Evolutionary conservation across 2,888 invertebrate genomes (phyloP).

Genomic region (Arge pagana): DNA sequence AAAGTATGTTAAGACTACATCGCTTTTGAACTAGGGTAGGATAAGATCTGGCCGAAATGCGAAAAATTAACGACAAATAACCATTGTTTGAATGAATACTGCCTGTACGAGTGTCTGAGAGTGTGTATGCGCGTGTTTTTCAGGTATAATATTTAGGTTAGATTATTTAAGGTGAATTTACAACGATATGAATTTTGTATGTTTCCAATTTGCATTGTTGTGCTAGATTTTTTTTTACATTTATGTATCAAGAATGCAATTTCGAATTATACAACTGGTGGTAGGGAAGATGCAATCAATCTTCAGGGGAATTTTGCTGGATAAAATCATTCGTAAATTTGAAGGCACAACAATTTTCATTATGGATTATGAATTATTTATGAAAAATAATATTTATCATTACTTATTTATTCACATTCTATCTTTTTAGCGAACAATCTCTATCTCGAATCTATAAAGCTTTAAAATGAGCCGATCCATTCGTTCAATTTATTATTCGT

Average conservation of each 20-base stretch:
- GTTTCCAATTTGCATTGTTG: slow-evolving; percentile 19
- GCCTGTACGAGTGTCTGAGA: slow-evolving; percentile 2
- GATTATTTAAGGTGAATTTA: slow-evolving; percentile 4
- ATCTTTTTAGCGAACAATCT: background rate
- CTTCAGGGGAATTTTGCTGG: slow-evolving; percentile 11
- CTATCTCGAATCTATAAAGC: background rate
- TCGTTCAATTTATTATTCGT: too few relatives aligned
- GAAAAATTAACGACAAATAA: background rate
- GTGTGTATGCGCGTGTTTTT: slow-evolving; percentile 2
- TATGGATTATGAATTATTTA: background rate
- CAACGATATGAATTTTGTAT: slow-evolving; percentile 7
- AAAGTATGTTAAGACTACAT: too few relatives aligned
- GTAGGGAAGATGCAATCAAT: slow-evolving; percentile 16
- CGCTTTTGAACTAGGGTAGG: too few relatives aligned
- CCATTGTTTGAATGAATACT: too few relatives aligned
- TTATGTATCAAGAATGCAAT: slow-evolving; percentile 16
- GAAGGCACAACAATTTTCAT: background rate
- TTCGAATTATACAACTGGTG: slow-evolving; percentile 20
- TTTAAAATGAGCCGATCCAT: too few relatives aligned
- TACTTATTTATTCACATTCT: slow-evolving; percentile 2
- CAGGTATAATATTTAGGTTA: slow-evolving; percentile 9
- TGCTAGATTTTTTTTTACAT: background rate
- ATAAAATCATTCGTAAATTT: background rate
- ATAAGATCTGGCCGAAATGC: too few relatives aligned
- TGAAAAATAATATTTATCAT: background rate